Conservation (phyloP, 64 coral and sea anemone species). For the Pachyseris speciosa region DNA sequence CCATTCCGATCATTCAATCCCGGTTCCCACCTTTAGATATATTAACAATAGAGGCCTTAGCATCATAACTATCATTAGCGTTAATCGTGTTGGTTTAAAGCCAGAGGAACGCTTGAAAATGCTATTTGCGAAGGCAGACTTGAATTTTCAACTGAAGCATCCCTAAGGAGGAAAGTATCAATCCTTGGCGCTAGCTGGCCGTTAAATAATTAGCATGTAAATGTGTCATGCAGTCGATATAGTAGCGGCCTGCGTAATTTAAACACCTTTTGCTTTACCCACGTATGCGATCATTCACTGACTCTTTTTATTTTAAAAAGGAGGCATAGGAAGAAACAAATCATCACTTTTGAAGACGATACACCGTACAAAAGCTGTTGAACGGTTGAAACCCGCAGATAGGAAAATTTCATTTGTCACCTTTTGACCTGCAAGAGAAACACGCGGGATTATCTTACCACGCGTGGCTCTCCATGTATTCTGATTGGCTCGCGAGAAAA, state of each 20-base stretch:
- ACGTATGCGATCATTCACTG: background rate
- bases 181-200: background rate
- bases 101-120: no score
- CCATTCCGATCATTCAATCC: conserved; percentile 16
- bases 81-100: background rate
- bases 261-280: background rate
- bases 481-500: background rate
- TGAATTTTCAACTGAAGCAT: no score
- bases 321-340: no score
- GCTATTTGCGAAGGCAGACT: no score
- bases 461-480: no score
- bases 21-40: background rate
- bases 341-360: no score
- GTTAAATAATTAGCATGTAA: background rate
- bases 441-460: background rate
- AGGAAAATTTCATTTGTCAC: no score
- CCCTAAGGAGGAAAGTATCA: background rate
- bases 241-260: background rate
- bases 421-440: background rate
- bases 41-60: background rate
- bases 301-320: background rate
- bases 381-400: no score
- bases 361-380: no score
- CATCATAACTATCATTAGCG: no score
- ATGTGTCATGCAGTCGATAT: background rate